phyloP scores from a whole-genome alignment of 2,888 invertebrate genomes.

The Furcula furcula region DNA sequence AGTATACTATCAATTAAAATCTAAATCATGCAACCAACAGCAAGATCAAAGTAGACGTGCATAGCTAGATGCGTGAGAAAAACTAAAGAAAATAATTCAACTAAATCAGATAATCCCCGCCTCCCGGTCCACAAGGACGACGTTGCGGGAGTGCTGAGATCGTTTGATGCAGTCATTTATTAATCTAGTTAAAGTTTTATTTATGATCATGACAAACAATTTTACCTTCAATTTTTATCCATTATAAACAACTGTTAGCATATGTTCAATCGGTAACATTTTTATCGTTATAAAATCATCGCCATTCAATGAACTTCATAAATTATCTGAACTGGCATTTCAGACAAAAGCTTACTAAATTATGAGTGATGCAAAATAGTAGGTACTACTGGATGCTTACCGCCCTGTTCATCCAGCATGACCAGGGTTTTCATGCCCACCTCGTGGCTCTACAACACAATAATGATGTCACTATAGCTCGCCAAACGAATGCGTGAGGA shows the following conservation, averaged over 20 bases:
- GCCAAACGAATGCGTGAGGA: constrained; percentile 71
- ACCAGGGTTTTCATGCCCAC: constrained; percentile 99
- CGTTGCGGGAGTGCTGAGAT: constrained; percentile 45
- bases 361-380: constrained; percentile 76
- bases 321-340: constrained; percentile 74
- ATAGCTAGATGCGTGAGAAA: constrained; percentile 79
- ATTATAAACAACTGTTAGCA: constrained; percentile 71
- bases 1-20: constrained; percentile 54
- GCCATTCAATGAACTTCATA: constrained; percentile 67
- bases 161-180: constrained; percentile 52
- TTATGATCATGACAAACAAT: constrained; percentile 66
- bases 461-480: constrained; percentile 83
- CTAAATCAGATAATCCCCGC: constrained; percentile 54
- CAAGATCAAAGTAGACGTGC: constrained; percentile 77
- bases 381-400: constrained; percentile 90
- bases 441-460: constrained; percentile 98
- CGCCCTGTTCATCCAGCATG: constrained; percentile 99
- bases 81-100: constrained; percentile 69
- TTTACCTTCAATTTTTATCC: constrained; percentile 72
- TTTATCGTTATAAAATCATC: constrained; percentile 55
- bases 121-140: constrained; percentile 43
- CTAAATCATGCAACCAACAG: constrained; percentile 76
- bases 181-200: constrained; percentile 51
- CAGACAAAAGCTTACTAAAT: constrained; percentile 77
- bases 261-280: constrained; percentile 57